These are phyloP conservation scores for Melipona quadrifasciata DNA, from an alignment of 1,140 invertebrate species.

Conservation along the genomic window DNA sequence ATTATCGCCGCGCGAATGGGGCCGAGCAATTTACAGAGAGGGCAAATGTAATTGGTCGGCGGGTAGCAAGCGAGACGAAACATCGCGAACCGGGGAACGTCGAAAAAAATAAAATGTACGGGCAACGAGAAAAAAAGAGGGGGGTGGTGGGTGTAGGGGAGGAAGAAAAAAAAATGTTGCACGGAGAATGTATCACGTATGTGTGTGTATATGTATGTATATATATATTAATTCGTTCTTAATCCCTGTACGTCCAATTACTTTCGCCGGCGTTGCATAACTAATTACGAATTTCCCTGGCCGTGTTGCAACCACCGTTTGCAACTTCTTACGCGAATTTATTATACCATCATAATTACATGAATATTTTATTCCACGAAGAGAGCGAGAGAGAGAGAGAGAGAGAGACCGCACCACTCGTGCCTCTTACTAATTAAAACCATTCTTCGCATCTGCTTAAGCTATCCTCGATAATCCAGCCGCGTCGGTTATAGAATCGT, in stretches of 20 bases:
- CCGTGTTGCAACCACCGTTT: slow-evolving; percentile 10
- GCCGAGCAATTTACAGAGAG: slow-evolving; percentile 43
- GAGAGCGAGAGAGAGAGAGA: neutral
- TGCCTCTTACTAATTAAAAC: slow-evolving; percentile 45
- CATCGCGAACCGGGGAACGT: slow-evolving; percentile 28
- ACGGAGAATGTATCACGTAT: neutral
- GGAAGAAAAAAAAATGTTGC: neutral
- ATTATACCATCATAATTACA: slow-evolving; percentile 53
- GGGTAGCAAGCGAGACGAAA: slow-evolving; percentile 23
- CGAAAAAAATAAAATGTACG: neutral
- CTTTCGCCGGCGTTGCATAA: slow-evolving; percentile 41
- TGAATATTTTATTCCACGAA: slow-evolving; percentile 51
- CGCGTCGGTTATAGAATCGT: slow-evolving; percentile 10
- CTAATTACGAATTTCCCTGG: slow-evolving; percentile 33
- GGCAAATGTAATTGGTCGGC: slow-evolving; percentile 42
- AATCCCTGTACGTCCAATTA: slow-evolving; percentile 46
- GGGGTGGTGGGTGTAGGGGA: neutral
- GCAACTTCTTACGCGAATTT: slow-evolving; percentile 40
- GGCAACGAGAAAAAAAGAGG: neutral
- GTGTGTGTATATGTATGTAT: no score
- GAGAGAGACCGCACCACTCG: slow-evolving; percentile 16
- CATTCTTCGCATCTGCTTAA: slow-evolving; percentile 49
- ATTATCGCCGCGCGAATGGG: slow-evolving; percentile 45
- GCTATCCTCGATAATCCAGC: slow-evolving; percentile 31
- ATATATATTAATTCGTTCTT: slow-evolving; percentile 46